These are phyloP conservation scores for Nipponia nippon DNA, from an alignment of 2,113 vertebrate genomes.

Conservation along the genomic window DNA sequence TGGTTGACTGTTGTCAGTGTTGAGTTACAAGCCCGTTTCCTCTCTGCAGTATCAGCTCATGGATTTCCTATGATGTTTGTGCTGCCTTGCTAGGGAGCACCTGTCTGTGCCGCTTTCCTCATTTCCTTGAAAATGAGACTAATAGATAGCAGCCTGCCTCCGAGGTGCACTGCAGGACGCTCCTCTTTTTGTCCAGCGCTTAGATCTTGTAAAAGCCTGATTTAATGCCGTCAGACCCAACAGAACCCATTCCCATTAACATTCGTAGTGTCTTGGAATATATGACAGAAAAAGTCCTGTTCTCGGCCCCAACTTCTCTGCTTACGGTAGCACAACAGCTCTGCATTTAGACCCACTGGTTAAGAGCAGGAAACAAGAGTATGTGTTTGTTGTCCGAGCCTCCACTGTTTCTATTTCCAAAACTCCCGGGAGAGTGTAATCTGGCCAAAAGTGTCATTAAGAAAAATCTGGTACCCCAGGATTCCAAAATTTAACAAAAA, in stretches of 20 bases:
- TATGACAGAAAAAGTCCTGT: background rate
- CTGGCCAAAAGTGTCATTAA: background rate
- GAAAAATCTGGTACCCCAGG: background rate
- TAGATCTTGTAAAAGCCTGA: constrained; percentile 17
- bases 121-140: constrained; percentile 9
- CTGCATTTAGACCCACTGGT: background rate
- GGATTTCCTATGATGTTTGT: constrained; percentile 3
- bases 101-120: background rate
- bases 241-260: background rate
- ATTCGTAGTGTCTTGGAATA: background rate
- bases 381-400: background rate
- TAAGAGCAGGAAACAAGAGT: background rate
- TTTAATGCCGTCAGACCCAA: background rate
- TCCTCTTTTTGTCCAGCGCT: background rate
- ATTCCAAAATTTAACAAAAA: background rate
- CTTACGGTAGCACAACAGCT: background rate
- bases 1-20: background rate
- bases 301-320: background rate
- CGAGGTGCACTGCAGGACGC: background rate
- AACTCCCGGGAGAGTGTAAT: background rate
- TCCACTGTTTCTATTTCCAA: background rate
- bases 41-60: background rate
- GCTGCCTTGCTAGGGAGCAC: constrained; percentile 15
- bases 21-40: constrained; percentile 29
- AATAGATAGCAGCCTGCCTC: constrained; percentile 40